Conservation (phyloP, 2,888 invertebrate genomes). For the Dryococelus australis region DNA sequence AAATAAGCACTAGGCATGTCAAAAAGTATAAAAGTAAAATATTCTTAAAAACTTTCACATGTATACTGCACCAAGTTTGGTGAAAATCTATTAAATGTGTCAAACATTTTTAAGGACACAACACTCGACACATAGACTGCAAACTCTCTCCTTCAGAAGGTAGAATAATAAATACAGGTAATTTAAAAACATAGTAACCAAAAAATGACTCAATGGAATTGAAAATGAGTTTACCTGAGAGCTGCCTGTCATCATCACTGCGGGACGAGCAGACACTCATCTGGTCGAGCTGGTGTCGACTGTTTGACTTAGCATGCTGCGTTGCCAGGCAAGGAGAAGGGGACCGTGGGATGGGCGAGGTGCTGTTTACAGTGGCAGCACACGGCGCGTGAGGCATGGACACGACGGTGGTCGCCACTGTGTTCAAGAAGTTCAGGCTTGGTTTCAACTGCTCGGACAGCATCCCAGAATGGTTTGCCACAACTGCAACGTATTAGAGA, state of each 20-base stretch:
- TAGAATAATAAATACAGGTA: neutral
- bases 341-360: neutral
- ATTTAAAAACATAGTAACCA: neutral
- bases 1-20: too few species aligned
- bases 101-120: too few species aligned
- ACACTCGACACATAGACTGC: too few species aligned
- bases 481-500: neutral
- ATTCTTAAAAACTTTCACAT: too few species aligned
- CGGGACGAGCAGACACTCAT: conserved; percentile 16
- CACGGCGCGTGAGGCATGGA: neutral
- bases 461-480: neutral
- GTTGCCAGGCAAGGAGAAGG: neutral
- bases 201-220: too few species aligned
- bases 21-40: too few species aligned
- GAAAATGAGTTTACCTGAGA: neutral
- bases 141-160: too few species aligned
- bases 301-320: neutral
- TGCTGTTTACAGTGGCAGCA: neutral
- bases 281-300: conserved; percentile 11
- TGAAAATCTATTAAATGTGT: too few species aligned
- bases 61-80: too few species aligned
- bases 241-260: conserved; percentile 13
- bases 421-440: conserved; percentile 5
- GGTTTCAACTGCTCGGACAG: neutral
- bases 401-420: neutral